Evolutionary conservation across 2,888 invertebrate species (phyloP).

Genomic region (Iselma pallidipennis): DNA sequence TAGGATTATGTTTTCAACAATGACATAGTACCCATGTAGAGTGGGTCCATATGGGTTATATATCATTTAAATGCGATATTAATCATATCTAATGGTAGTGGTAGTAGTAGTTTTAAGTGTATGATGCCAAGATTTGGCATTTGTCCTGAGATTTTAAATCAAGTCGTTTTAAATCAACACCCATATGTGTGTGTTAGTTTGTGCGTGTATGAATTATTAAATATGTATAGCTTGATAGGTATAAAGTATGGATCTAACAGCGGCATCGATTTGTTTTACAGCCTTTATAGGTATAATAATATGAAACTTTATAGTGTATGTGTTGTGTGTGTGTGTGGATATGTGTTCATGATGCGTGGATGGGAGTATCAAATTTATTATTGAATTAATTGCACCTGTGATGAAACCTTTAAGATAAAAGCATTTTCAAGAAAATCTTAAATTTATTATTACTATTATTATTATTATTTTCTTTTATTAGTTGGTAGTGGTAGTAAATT

Average conservation of each 20-base stretch:
- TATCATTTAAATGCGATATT: slow-evolving; percentile 21
- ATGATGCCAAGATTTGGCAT: slow-evolving; percentile 12
- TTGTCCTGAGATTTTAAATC: slow-evolving; percentile 5
- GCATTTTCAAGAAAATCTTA: no score
- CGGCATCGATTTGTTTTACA: not conserved
- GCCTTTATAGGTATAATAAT: not conserved
- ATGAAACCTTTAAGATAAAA: not conserved
- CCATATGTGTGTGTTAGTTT: not conserved
- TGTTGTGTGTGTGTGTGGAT: not conserved
- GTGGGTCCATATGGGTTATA: no score
- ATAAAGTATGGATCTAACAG: not conserved
- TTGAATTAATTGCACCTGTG: not conserved
- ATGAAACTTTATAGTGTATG: not conserved
- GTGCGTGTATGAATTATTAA: no score
- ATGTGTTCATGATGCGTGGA: not conserved
- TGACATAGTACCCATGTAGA: not conserved
- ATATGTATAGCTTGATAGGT: no score
- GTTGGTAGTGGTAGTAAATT: not conserved
- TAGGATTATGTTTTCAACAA: no score
- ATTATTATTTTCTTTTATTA: no score
- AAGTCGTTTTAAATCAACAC: not conserved
- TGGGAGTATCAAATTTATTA: not conserved
- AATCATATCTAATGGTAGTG: slow-evolving; percentile 14
- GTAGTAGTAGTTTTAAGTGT: no score
- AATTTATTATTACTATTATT: no score